phyloP scores from a whole-genome alignment of 2,113 vertebrate species.

The Caloenas nicobarica region DNA sequence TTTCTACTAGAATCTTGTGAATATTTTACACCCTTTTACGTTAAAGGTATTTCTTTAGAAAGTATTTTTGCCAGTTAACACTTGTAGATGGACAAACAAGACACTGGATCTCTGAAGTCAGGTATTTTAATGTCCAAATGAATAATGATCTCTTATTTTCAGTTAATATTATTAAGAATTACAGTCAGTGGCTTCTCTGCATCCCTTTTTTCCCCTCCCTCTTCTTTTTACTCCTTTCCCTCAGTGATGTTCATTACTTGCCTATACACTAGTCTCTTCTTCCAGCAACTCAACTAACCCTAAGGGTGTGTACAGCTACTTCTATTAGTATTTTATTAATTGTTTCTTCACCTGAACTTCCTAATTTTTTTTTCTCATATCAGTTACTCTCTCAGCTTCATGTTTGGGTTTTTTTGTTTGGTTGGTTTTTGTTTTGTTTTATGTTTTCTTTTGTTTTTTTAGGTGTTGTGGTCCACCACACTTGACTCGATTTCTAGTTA shows the following conservation, averaged over 20 bases:
- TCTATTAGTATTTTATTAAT: neutral
- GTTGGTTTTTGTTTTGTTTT: no score
- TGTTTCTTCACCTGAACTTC: neutral
- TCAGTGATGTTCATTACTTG: neutral
- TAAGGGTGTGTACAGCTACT: neutral
- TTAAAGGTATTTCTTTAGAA: neutral
- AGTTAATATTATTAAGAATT: neutral
- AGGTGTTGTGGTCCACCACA: neutral
- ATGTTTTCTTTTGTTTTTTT: no score
- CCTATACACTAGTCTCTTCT: neutral
- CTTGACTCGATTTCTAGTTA: neutral
- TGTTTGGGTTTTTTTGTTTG: neutral
- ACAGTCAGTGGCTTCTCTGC: neutral
- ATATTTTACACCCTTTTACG: neutral
- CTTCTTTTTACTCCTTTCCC: neutral
- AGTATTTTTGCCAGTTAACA: neutral
- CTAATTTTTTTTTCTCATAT: neutral
- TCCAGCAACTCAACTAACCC: neutral
- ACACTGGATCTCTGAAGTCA: neutral
- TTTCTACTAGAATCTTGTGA: neutral
- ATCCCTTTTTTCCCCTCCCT: rapidly evolving
- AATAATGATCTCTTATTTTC: neutral
- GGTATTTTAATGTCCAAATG: neutral
- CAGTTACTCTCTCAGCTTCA: neutral
- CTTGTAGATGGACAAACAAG: neutral